Base-by-base conservation (phyloP, 2,888 invertebrate species). In the Spilosoma lubricipeda region DNA sequence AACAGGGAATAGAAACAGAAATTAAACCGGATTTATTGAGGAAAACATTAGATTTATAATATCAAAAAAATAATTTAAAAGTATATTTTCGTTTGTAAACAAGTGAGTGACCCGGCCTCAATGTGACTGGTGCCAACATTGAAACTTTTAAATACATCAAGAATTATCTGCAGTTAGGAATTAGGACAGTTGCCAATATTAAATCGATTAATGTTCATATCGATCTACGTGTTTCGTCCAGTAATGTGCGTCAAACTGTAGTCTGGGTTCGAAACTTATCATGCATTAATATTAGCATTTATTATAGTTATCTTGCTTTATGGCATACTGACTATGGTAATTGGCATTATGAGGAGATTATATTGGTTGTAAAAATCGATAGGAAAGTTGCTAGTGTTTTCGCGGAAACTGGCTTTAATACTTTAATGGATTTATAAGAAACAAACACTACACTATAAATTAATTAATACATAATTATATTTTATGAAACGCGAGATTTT, bases 171-270 rank as follows among this genome's bases (percentile, higher is more conserved):
- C 67, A 73, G 68, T 76, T 68, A 75, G 59, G 48, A 83, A 77
- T 80, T 85, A 83, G 84, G 83, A 85, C 71, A 77, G 67, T 63
- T 82, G 84, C 85, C 84, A 84, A 83, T 78, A 77, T 72, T 71
- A 64, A 75, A 77, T 82, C 80, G 81, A 83, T 80, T 78, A 76
- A 81, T 78, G 78, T 78, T 70, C 73, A 36, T 63, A 77, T 82
- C 78, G 80, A 70, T 80, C 68, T 76, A 75, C 74, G 71, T 74
- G 67, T 65, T 79, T 27, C 52, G 8, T 52, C 27, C 48, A 65
- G 52, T 66, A 56, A 72, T 33, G 72, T 72, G 70, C 76, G 72
- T 76, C 70, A 76, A 74, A 68, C 39, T 9, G 36, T 13, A 27
- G 36, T 65, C 64, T 72, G 56, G n/a, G 56, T n/a, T 65, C 59